Percentiles rank a stretch among this genome's conserved stretches.
Conservation (phyloP, 2,797 vertebrate species). For the Sibirionetta formosa region DNA sequence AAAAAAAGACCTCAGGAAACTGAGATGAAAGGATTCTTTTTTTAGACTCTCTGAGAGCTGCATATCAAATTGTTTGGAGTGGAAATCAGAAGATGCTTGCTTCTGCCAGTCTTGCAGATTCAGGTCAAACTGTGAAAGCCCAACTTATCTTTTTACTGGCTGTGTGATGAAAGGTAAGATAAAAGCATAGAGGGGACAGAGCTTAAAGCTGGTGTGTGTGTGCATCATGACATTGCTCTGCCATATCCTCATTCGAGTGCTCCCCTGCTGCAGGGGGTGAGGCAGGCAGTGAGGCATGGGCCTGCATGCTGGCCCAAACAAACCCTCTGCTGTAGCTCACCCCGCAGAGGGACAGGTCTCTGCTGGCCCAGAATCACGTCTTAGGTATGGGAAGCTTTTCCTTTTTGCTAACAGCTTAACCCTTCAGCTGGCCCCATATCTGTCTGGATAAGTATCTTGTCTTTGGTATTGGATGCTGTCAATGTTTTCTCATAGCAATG, state of each 20-base stretch:
- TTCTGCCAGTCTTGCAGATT: slow-evolving; percentile 24
- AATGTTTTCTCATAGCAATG: background rate
- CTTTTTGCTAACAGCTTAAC: rapidly evolving
- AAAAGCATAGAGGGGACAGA: background rate
- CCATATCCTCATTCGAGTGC: rapidly evolving
- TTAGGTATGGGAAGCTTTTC: rapidly evolving
- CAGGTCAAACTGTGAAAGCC: slow-evolving; percentile 53
- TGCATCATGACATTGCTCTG: rapidly evolving
- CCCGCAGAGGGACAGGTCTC: rapidly evolving
- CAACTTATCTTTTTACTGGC: background rate
- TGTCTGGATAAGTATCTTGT: rapidly evolving
- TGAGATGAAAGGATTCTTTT: slow-evolving; percentile 63
- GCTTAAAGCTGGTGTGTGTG: background rate
- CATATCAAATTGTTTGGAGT: slow-evolving; percentile 4
- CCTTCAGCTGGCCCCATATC: rapidly evolving
- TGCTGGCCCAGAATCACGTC: rapidly evolving
- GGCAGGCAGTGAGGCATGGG: background rate
- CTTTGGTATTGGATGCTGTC: background rate
- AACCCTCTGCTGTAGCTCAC: background rate
- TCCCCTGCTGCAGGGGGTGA: rapidly evolving
- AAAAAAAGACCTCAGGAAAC: background rate
- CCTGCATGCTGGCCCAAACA: rapidly evolving
- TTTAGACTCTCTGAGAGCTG: slow-evolving; percentile 48
- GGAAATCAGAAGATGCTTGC: slow-evolving; percentile 36
- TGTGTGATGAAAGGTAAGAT: background rate